Evolutionary conservation across 2,113 vertebrate species (phyloP), one percentile per base, ranked within the genome.

Genomic region (Paraplagusia blochii): DNA sequence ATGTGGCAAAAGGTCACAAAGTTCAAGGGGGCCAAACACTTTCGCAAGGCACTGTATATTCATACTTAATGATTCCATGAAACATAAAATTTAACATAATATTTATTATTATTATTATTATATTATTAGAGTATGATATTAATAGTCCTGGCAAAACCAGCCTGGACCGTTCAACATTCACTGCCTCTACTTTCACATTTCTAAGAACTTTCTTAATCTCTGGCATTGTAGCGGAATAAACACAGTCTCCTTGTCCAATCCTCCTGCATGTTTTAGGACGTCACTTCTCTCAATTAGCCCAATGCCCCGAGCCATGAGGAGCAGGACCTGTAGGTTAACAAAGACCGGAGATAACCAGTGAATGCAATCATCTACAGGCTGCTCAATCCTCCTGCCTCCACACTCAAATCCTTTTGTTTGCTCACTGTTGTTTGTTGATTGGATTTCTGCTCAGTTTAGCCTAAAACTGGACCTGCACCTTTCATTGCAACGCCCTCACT

Each of bases 381-480:
- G 9, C 75, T 46, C 44, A 19, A 75, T 62, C 79, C 44, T 49
- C 68, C 66, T 69, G 63, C 70, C 75, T 76, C 56, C 44, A 0
- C 48, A 62, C 71, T 70, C 49, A 54, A 63, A 66, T 74, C 66
- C 69, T 53, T 34, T 46, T 68, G 56, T 63, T 53, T 13, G 33
- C 75, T 69, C 33, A 46, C 11, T 42, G 53, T 73, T 85, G 80
- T 85, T 83, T 82, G 79, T 75, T 82, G 87, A 88, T 87, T 87
- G 83, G 79, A 80, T 88, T 85, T 81, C 69, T 76, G 80, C 85
- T 86, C 74, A 65, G 83, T 82, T 83, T 84, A 84, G 76, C 83
- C 80, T 74, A 72, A 70, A 68, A 54, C 80, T 44, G 76, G 72
- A 76, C 80, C 69, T 63, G 22, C 3, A 29, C 66, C 63, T 80